Evolutionary conservation across 2,888 invertebrate species (phyloP), one percentile per base, ranked within the genome.

Genomic region (Homarus gammarus): DNA sequence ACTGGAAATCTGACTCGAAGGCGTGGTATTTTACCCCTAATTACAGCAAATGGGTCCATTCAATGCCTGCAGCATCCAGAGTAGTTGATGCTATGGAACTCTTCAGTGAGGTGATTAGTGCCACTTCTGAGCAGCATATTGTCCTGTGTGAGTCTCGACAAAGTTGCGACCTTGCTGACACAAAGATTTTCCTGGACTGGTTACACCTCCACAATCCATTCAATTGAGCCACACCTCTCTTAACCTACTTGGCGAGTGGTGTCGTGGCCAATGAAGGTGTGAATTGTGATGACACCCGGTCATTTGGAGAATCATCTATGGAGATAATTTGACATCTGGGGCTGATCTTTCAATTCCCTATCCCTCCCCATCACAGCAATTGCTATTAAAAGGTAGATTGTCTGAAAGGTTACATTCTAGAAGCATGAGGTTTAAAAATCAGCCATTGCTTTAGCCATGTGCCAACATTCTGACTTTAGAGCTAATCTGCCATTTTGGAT

Each of bases 281-380:
- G 8, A 56, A 61, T 12, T 61, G 36, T 61, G 81, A 81, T 81
- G 36, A 56, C 10, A 36, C 81, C 12, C n/a, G 27, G 27, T 31
- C 56, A 12, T 2, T 81, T 81, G 61, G 81, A 51, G 31, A 18
- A 81, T 2, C 56, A 33, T 56, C 56, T 22, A 56, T 81, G 81
- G 36, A 82, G 82, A 82, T 33, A 12, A 51, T 81, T n/a, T n/a
- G n/a, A n/a, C n/a, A n/a, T n/a, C n/a, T n/a, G n/a, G n/a, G n/a
- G n/a, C n/a, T n/a, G n/a, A n/a, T n/a, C n/a, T n/a, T n/a, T n/a
- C n/a, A n/a, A n/a, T n/a, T n/a, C n/a, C n/a, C n/a, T n/a, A n/a
- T n/a, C n/a, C n/a, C n/a, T n/a, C n/a, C n/a, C n/a, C n/a, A n/a
- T n/a, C n/a, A n/a, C n/a, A n/a, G n/a, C n/a, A n/a, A n/a, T n/a